phyloP scores from a whole-genome alignment of 1,140 invertebrate species.

The Akabosia matsudoensis region DNA sequence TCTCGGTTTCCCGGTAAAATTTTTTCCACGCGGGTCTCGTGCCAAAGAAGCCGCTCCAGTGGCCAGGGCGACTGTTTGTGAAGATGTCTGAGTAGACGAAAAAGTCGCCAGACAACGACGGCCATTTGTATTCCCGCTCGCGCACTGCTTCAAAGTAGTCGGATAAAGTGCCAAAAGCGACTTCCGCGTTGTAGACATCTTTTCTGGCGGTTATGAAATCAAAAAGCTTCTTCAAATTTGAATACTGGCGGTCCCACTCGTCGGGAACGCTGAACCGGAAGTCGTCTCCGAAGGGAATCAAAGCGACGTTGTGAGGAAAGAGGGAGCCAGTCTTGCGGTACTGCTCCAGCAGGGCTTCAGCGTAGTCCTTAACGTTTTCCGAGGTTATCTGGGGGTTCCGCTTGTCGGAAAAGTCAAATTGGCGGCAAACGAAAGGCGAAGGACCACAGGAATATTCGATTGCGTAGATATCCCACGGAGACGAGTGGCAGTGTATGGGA shows the following conservation, averaged over 20 bases:
- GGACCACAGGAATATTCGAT: constrained; percentile 88
- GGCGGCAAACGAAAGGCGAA: constrained; percentile 64
- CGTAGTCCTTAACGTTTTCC: constrained; percentile 77
- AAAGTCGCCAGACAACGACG: constrained; percentile 86
- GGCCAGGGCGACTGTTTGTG: constrained; percentile 81
- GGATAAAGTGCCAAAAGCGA: constrained; percentile 81
- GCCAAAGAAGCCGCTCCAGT: constrained; percentile 95
- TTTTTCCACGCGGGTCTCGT: constrained; percentile 90
- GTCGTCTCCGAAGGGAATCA: constrained; percentile 88
- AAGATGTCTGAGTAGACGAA: constrained; percentile 96
- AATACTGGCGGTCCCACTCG: constrained; percentile 87
- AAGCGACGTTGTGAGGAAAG: constrained; percentile 81
- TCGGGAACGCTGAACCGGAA: constrained; percentile 80
- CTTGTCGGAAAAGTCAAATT: constrained; percentile 84
- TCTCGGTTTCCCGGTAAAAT: constrained; percentile 79
- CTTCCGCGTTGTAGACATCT: constrained; percentile 70
- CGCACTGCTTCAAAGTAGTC: constrained; percentile 71
- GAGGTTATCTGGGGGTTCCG: constrained; percentile 82
- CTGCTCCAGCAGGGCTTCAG: constrained; percentile 78
- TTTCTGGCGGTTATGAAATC: constrained; percentile 74
- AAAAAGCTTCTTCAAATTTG: constrained; percentile 82
- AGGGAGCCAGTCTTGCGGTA: constrained; percentile 82
- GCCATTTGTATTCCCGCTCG: constrained; percentile 63
- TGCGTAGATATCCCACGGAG: constrained; percentile 90
- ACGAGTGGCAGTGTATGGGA: constrained; percentile 78